phyloP scores from a whole-genome alignment of 2,797 vertebrate genomes.

The Fundulus diaphanus region DNA sequence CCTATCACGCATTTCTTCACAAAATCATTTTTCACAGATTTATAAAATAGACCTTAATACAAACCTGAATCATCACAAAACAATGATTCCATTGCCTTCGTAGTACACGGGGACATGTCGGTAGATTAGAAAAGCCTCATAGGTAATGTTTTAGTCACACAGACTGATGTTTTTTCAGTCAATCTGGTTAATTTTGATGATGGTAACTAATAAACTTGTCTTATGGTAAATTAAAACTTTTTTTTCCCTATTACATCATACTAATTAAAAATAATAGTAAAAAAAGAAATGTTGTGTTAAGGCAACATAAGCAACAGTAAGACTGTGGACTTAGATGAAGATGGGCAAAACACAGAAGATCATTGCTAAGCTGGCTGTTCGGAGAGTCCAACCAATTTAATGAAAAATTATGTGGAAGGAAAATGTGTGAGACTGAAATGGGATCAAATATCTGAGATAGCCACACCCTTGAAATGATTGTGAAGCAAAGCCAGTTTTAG shows the following conservation, averaged over 20 bases:
- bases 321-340: not conserved
- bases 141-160: not conserved
- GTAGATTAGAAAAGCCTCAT: not conserved
- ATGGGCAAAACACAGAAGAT: no score
- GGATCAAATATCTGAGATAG: not conserved
- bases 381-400: no score
- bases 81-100: not conserved
- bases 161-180: slow-evolving; percentile 3
- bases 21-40: slow-evolving; percentile 4
- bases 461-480: not conserved
- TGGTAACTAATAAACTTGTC: not conserved
- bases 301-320: not conserved
- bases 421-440: no score
- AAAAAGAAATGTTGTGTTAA: not conserved
- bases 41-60: slow-evolving; percentile 27
- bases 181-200: not conserved
- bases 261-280: not conserved
- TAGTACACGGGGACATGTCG: not conserved
- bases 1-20: slow-evolving; percentile 26
- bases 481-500: not conserved
- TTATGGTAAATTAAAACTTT: not conserved
- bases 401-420: no score
- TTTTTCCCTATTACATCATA: not conserved
- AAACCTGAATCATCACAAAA: slow-evolving; percentile 5
- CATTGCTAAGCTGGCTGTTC: no score